A percentile compares a stretch with the other conserved stretches of the same genome.
Evolutionary conservation across 2,888 invertebrate species (phyloP).

Genomic region (Lithophane semibrunnea): DNA sequence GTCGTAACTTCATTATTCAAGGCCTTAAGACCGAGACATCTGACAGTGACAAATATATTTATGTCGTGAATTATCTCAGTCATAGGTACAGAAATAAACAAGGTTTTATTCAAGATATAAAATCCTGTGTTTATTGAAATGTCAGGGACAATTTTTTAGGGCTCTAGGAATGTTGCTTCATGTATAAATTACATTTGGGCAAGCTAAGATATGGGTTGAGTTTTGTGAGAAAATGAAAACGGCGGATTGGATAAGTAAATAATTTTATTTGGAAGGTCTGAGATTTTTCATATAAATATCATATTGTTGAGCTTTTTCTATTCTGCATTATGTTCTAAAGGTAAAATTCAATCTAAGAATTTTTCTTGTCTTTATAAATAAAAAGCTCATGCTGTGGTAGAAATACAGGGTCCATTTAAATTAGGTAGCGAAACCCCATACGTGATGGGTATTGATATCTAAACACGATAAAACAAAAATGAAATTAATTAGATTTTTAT

Average conservation of each 20-base stretch:
- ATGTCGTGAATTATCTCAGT: conserved; percentile 48
- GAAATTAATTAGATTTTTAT: too few relatives aligned
- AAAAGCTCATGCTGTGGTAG: not conserved
- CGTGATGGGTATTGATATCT: too few relatives aligned
- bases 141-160: conserved; percentile 40
- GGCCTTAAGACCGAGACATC: conserved; percentile 52
- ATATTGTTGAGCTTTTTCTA: conserved; percentile 8
- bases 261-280: conserved; percentile 23
- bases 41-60: conserved; percentile 75
- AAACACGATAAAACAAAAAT: too few relatives aligned
- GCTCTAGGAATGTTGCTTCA: conserved; percentile 20
- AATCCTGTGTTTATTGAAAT: conserved; percentile 47
- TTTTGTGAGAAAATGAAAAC: conserved; percentile 28
- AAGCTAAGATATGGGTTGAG: conserved; percentile 10
- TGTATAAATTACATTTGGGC: conserved; percentile 51
- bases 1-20: conserved; percentile 72
- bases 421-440: too few relatives aligned
- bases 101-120: conserved; percentile 48
- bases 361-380: not conserved
- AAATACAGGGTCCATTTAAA: too few relatives aligned
- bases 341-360: not conserved
- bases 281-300: conserved; percentile 40
- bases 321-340: not conserved
- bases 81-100: conserved; percentile 43
- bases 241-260: conserved; percentile 39